phyloP scores from a whole-genome alignment of 2,888 invertebrate genomes.

The Smittia sp. region DNA sequence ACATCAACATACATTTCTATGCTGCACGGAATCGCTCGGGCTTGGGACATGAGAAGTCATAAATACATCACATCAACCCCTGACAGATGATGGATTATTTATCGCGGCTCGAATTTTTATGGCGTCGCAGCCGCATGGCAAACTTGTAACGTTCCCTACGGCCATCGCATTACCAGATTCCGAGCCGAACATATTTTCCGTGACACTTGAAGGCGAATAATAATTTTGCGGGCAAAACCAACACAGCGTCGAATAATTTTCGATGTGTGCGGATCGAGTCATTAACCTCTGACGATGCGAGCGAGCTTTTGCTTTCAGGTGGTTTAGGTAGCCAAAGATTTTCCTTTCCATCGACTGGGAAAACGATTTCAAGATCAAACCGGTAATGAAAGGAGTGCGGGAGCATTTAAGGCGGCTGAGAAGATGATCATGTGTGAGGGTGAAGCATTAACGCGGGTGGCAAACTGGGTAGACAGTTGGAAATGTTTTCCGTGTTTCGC shows the following conservation, averaged over 20 bases:
- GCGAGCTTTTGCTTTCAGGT: neutral
- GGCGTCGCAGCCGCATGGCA: slow-evolving; percentile 5
- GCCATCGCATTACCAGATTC: neutral
- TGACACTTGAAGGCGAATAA: neutral
- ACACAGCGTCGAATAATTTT: neutral
- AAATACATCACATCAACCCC: slow-evolving; percentile 16
- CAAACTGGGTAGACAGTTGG: neutral
- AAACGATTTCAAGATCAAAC: slow-evolving; percentile 13
- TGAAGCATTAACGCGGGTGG: neutral
- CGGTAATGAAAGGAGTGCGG: neutral
- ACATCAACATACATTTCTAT: slow-evolving; percentile 33
- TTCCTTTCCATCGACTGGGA: neutral
- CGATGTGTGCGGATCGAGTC: neutral
- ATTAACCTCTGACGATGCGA: neutral
- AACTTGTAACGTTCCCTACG: neutral
- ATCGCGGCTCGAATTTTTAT: no score
- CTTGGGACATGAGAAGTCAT: slow-evolving; percentile 16
- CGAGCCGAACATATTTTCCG: neutral
- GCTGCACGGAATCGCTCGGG: slow-evolving; percentile 15
- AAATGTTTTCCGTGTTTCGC: slow-evolving; percentile 14
- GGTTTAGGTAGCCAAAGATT: neutral
- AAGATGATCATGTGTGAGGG: slow-evolving; percentile 4
- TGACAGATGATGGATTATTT: slow-evolving; percentile 35
- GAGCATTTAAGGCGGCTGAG: neutral
- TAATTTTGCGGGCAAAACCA: neutral